Evolutionary conservation across 2,888 invertebrate genomes (phyloP).

Genomic region (Mesorhabditis spiculigera): DNA sequence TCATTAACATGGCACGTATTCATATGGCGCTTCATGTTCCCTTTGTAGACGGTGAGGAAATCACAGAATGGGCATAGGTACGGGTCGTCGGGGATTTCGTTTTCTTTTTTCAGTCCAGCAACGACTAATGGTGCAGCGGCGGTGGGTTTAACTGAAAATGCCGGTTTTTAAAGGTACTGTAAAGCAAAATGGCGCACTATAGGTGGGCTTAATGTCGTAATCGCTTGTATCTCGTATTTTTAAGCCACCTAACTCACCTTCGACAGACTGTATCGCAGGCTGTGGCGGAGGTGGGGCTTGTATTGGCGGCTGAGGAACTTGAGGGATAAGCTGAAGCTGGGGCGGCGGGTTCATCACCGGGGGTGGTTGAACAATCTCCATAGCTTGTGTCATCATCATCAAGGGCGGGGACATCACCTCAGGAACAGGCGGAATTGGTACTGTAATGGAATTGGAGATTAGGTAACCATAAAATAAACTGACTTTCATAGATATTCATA

Average conservation of each 20-base stretch:
- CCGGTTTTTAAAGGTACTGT: no score
- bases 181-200: no score
- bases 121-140: background rate
- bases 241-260: no score
- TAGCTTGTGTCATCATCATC: background rate
- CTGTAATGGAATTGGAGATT: background rate
- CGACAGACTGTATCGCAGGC: no score
- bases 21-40: slow-evolving; percentile 56
- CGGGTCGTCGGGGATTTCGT: slow-evolving; percentile 29
- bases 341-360: background rate
- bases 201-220: no score
- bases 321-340: background rate
- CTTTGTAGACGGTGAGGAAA: slow-evolving; percentile 54
- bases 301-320: background rate
- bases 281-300: no score
- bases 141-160: background rate
- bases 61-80: slow-evolving; percentile 51
- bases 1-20: slow-evolving; percentile 39
- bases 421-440: background rate
- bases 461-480: background rate
- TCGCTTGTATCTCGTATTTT: no score
- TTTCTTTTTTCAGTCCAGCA: background rate
- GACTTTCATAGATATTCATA: background rate
- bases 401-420: background rate
- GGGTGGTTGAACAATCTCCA: background rate